Percentiles rank a stretch among this genome's conserved stretches.
These are phyloP conservation scores for Agriopis leucophaearia DNA, from an alignment of 2,888 invertebrate species.

Conservation along the genomic window DNA sequence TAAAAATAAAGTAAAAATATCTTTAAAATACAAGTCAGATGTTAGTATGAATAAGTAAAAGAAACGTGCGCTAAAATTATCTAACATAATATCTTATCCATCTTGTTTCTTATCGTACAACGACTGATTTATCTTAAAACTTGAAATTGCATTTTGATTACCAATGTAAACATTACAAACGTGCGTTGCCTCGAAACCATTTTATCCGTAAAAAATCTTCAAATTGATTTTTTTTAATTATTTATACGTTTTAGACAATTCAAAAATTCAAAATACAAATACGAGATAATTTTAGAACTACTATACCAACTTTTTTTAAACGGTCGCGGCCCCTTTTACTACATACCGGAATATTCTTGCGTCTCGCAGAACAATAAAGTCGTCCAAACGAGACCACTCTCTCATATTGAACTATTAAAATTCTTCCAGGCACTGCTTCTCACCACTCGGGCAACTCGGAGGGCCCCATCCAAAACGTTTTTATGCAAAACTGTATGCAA, in stretches of 20 bases:
- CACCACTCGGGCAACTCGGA: constrained; percentile 36
- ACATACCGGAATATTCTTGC: constrained; percentile 18
- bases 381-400: constrained; percentile 52
- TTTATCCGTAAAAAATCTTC: not conserved
- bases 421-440: constrained; percentile 53
- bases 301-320: not conserved
- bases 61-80: not conserved
- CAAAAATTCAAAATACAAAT: too few species aligned
- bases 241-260: too few species aligned
- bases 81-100: constrained; percentile 16
- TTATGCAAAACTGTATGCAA: constrained; percentile 78
- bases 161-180: constrained; percentile 33
- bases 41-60: not conserved
- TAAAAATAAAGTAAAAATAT: too few species aligned
- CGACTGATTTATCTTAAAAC: constrained; percentile 24
- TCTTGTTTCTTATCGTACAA: constrained; percentile 36
- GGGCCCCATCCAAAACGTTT: constrained; percentile 54
- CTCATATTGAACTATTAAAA: constrained; percentile 73
- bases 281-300: not conserved
- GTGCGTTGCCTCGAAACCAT: constrained; percentile 4
- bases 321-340: constrained; percentile 10
- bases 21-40: not conserved
- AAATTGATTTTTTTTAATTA: not conserved
- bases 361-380: constrained; percentile 55
- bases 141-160: constrained; percentile 24